Percentiles rank a stretch among this genome's conserved stretches.
Evolutionary conservation across 2,113 vertebrate genomes (phyloP).

Genomic region (Plotosus lineatus): DNA sequence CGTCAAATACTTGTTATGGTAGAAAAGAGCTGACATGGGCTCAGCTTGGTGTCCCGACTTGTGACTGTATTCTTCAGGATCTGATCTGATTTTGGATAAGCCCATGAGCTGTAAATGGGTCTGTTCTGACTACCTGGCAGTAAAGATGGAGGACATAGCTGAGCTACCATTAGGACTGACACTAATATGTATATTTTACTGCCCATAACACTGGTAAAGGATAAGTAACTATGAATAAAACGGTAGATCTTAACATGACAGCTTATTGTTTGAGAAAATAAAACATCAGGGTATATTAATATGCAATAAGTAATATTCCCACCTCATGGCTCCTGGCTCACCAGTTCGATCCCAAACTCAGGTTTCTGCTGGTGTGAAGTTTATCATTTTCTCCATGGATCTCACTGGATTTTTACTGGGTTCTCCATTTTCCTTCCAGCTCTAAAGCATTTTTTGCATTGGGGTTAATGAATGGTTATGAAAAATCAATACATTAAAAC

Average conservation of each 20-base stretch:
- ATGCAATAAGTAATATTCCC: neutral
- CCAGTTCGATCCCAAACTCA: neutral
- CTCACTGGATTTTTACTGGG: neutral
- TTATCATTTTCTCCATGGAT: neutral
- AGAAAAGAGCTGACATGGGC: neutral
- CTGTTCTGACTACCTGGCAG: slow-evolving; percentile 11
- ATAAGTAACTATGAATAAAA: neutral
- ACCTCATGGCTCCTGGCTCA: neutral
- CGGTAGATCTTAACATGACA: neutral
- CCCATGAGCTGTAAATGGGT: neutral
- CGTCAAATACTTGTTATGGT: too few species aligned
- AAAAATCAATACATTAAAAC: neutral
- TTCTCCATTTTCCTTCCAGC: neutral
- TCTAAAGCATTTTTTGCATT: neutral
- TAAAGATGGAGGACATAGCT: neutral
- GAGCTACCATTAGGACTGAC: neutral
- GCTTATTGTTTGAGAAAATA: neutral
- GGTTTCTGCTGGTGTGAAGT: neutral
- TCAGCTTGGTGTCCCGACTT: neutral
- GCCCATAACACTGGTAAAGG: neutral
- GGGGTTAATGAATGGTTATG: too few species aligned
- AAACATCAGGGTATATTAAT: neutral
- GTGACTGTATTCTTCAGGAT: neutral
- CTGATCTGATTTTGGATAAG: neutral
- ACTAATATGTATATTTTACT: neutral